Percentiles rank a stretch among this genome's conserved stretches.
Conservation (phyloP, 2,888 invertebrate species). For the Netelia inedita region DNA sequence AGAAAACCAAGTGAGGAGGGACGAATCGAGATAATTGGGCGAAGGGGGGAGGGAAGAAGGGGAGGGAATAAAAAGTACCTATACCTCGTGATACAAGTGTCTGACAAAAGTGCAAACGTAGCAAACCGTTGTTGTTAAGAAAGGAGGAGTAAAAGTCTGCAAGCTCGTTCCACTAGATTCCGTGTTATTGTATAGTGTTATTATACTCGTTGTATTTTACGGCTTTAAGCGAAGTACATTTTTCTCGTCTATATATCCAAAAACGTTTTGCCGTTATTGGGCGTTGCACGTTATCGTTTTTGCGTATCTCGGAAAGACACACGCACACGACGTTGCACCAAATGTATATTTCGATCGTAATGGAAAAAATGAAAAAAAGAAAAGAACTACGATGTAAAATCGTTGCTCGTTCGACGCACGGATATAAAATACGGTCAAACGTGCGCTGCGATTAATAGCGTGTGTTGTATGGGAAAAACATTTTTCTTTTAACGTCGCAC, state of each 20-base stretch:
- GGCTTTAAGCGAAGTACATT: slow-evolving; percentile 67
- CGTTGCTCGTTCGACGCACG: slow-evolving; percentile 40
- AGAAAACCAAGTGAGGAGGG: slow-evolving; percentile 36
- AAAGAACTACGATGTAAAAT: slow-evolving; percentile 29
- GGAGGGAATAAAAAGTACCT: slow-evolving; percentile 68
- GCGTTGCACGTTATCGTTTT: slow-evolving; percentile 36
- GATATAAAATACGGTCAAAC: background rate
- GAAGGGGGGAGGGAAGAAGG: slow-evolving; percentile 40
- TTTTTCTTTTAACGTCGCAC: background rate
- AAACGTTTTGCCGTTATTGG: slow-evolving; percentile 51
- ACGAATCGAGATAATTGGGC: slow-evolving; percentile 42
- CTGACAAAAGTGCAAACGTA: slow-evolving; percentile 61
- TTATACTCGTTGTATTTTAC: slow-evolving; percentile 73
- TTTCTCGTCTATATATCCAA: slow-evolving; percentile 67
- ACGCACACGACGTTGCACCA: background rate
- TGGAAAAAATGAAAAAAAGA: background rate
- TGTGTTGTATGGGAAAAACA: background rate
- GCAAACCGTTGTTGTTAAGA: slow-evolving; percentile 70
- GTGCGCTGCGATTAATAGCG: background rate
- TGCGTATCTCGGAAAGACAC: slow-evolving; percentile 2
- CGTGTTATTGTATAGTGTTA: slow-evolving; percentile 75
- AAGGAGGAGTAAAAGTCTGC: slow-evolving; percentile 66
- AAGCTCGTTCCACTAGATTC: slow-evolving; percentile 72
- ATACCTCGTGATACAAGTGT: slow-evolving; percentile 73
- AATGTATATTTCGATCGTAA: slow-evolving; percentile 16